phyloP scores from a whole-genome alignment of 1,140 invertebrate genomes.

The Cryptotermes secundus region DNA sequence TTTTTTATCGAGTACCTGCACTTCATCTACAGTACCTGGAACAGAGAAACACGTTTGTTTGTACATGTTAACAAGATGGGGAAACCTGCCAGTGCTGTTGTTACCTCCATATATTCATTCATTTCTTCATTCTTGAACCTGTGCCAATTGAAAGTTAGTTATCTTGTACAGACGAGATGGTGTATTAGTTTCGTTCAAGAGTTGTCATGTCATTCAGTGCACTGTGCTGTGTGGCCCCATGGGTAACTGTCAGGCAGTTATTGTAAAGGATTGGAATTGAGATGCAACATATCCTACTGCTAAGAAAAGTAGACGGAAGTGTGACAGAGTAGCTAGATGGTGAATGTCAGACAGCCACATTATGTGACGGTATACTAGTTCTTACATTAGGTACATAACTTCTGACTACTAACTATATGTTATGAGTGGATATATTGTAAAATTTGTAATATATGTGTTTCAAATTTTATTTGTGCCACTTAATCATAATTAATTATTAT shows the following conservation, averaged over 20 bases:
- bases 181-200: neutral
- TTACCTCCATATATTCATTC: neutral
- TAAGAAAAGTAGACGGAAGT: neutral
- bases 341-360: constrained; percentile 10
- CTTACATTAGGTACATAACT: neutral
- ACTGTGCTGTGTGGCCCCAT: neutral
- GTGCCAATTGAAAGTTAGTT: neutral
- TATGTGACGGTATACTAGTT: neutral
- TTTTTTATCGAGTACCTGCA: constrained; percentile 33
- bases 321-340: neutral
- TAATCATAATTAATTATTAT: neutral
- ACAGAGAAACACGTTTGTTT: constrained; percentile 22
- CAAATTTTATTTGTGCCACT: neutral
- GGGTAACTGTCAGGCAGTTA: neutral
- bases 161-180: neutral
- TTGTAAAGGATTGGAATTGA: neutral
- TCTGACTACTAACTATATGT: neutral
- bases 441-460: neutral
- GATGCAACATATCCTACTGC: neutral
- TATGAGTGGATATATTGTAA: neutral
- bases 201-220: neutral
- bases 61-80: constrained; percentile 5
- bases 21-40: constrained; percentile 35
- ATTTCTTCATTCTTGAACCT: neutral
- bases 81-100: neutral